Evolutionary conservation across 2,888 invertebrate species (phyloP), one percentile per base, ranked within the genome.

Genomic region (Bembecia ichneumoniformis): DNA sequence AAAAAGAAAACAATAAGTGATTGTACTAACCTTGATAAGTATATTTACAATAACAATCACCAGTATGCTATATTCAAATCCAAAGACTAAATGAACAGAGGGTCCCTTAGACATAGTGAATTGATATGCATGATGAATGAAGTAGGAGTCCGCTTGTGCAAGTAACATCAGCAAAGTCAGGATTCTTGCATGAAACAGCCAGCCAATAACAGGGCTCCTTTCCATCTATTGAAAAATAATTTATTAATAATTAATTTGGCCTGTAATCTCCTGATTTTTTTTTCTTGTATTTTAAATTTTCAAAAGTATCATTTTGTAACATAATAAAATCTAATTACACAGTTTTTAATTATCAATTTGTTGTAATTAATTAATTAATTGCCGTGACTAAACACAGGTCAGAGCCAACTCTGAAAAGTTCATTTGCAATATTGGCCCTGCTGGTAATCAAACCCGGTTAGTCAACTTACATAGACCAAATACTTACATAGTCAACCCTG

Each of bases 61-160:
- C 48, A 99, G 88, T 72, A 99, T 97, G 55, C 98, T 98, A 86
- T 99, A 99, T 88, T 99, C 99, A 87, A 99, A 99, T 48, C 99
- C 99, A 89, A 99, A 99, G 4, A 99, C 99, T 53, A 99, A 89
- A 81, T 99, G 99, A 1, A 98, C 98, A 0, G 97, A 97, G 4
- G 99, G 97, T 43, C 99, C 99, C 73, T 96, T 96, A 1, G 93
- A 89, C 28, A 97, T 87, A 3, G 98, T 98, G 53, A 96, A 95
- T 71, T 94, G 93, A 77, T 98, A 99, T 1, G 97, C 99, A 78
- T 97, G 95, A 68, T 93, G 92, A 4, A 99, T 94, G 84, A 99
- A 96, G 67, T 93, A 92, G 55, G 94, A 88, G 79, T 99, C 99
- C 49, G 96, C 86, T 13, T 92, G 88, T 15, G 94, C 94, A 56